Evolutionary conservation across 2,888 invertebrate genomes (phyloP).

Genomic region (Drosophila setosimentum): DNA sequence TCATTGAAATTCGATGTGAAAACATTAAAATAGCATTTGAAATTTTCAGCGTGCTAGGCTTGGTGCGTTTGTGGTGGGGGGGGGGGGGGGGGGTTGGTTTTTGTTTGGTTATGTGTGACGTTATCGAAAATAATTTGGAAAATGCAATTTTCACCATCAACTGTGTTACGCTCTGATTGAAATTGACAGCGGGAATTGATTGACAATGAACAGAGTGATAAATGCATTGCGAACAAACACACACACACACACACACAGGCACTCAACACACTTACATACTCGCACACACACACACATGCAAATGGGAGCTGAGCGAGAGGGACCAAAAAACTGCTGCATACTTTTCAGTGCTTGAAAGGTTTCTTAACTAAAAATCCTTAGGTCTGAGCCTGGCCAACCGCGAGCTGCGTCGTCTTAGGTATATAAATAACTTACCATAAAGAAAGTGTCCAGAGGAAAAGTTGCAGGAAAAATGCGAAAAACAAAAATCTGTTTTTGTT

Average conservation of each 20-base stretch:
- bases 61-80: not conserved
- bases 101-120: not conserved
- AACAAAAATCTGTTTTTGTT: constrained; percentile 15
- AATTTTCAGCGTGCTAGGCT: not conserved
- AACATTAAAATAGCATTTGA: constrained; percentile 5
- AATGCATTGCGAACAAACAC: not conserved
- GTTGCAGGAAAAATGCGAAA: constrained; percentile 30
- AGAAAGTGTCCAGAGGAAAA: constrained; percentile 53
- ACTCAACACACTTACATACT: not conserved
- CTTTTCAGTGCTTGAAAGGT: constrained; percentile 26
- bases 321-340: constrained; percentile 30
- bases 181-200: constrained; percentile 22
- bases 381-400: not conserved
- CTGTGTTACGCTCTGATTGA: constrained; percentile 9
- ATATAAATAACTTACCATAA: constrained; percentile 56
- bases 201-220: constrained; percentile 8
- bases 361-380: constrained; percentile 1
- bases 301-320: not conserved
- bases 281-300: not conserved
- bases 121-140: constrained; percentile 9
- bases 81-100: fast-evolving
- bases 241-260: constrained; percentile 2
- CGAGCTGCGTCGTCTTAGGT: not conserved
- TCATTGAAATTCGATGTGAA: constrained; percentile 29
- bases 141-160: constrained; percentile 3